Conservation (phyloP, 2,888 invertebrate genomes). For the Drosophila macrospina region DNA sequence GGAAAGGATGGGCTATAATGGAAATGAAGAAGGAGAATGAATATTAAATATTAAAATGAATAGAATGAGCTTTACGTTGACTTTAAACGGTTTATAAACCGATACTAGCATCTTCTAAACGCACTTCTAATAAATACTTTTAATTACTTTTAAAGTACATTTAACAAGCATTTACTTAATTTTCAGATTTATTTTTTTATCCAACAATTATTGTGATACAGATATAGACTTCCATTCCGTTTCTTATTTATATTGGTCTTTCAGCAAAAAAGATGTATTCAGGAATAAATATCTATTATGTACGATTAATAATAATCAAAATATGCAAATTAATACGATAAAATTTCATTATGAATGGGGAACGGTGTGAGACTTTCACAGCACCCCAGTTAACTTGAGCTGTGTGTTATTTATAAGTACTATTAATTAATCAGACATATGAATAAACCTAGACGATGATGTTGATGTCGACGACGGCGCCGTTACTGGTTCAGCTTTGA, state of each 20-base stretch:
- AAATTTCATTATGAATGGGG: constrained; percentile 21
- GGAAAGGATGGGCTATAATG: no score
- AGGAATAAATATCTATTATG: background rate
- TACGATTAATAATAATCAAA: constrained; percentile 40
- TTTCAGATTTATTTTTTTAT: no score
- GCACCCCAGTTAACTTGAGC: constrained; percentile 40
- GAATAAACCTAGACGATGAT: constrained; percentile 36
- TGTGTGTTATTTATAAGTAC: constrained; percentile 30
- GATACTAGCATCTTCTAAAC: no score
- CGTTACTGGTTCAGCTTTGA: constrained; percentile 21
- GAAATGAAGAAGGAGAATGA: background rate
- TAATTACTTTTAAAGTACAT: no score
- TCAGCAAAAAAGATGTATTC: background rate
- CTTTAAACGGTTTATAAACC: no score
- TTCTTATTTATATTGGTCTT: no score
- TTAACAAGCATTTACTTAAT: no score
- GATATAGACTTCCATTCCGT: no score
- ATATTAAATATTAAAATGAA: background rate
- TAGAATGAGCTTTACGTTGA: background rate
- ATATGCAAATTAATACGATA: constrained; percentile 44
- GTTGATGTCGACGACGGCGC: constrained; percentile 26
- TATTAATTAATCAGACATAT: constrained; percentile 49
- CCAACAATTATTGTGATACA: no score
- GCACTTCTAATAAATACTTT: no score
- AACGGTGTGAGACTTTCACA: constrained; percentile 42